These are phyloP conservation scores for Andrena trimmerana DNA, from an alignment of 2,888 invertebrate species.

Conservation along the genomic window DNA sequence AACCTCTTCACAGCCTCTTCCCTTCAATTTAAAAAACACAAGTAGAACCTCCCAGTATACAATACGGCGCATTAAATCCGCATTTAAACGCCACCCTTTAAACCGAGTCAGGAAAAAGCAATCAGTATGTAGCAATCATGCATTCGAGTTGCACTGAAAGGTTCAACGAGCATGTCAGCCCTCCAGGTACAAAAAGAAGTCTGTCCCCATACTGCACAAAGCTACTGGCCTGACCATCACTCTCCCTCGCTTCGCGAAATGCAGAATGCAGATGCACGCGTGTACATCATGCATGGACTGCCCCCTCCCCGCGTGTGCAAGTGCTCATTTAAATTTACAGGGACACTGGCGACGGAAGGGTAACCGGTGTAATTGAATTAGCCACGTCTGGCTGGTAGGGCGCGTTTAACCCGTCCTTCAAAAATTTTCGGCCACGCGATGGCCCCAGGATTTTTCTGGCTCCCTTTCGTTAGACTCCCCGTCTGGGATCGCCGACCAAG, in stretches of 20 bases:
- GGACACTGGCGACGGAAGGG: slow-evolving; percentile 56
- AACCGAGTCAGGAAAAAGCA: too few species aligned
- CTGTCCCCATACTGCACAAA: not conserved
- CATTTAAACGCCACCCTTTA: too few species aligned
- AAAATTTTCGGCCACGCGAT: slow-evolving; percentile 46
- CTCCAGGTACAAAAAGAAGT: slow-evolving; percentile 1
- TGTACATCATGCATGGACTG: not conserved
- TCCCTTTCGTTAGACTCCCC: slow-evolving; percentile 24
- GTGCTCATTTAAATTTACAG: slow-evolving; percentile 67
- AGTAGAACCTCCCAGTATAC: too few species aligned
- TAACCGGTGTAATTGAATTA: slow-evolving; percentile 74
- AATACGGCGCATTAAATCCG: too few species aligned
- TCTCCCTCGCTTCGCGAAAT: not conserved
- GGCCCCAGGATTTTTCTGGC: slow-evolving; percentile 27
- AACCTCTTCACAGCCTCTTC: too few species aligned
- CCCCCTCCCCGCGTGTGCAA: slow-evolving; percentile 2
- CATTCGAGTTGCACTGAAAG: not conserved
- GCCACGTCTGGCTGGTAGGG: slow-evolving; percentile 55
- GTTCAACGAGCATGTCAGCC: not conserved
- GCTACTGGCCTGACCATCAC: not conserved
- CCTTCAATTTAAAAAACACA: too few species aligned
- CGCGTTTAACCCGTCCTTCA: slow-evolving; percentile 63
- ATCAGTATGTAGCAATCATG: too few species aligned
- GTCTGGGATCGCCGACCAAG: slow-evolving; percentile 30
- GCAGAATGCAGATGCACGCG: slow-evolving; percentile 5